Conservation (phyloP, 2,113 vertebrate genomes). For the Dicaeum eximium region DNA sequence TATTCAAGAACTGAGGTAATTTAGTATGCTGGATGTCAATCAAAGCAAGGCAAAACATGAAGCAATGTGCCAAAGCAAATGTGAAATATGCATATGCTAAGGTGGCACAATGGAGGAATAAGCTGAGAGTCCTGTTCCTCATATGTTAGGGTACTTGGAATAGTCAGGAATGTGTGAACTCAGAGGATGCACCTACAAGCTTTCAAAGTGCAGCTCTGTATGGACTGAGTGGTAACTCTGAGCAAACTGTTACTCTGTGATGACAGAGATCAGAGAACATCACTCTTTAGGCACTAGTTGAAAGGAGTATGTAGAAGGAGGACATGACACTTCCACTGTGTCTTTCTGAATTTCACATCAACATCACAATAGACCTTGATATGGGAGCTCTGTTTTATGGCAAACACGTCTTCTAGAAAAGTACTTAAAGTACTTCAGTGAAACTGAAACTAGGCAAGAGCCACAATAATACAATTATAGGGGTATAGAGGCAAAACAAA, state of each 20-base stretch:
- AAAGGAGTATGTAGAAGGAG: background rate
- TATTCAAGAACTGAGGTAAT: constrained; percentile 53
- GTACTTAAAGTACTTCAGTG: background rate
- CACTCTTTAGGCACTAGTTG: background rate
- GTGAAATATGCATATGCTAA: constrained; percentile 34
- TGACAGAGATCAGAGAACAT: background rate
- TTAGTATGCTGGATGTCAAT: constrained; percentile 50
- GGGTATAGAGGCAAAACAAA: background rate
- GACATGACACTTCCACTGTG: rapidly evolving
- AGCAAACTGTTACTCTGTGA: background rate
- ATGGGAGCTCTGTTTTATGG: background rate
- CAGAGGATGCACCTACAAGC: background rate
- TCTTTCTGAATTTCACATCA: background rate
- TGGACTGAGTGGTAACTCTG: background rate
- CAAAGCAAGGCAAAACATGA: constrained; percentile 32
- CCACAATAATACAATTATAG: background rate
- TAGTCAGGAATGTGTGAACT: background rate
- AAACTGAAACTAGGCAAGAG: background rate
- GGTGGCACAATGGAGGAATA: background rate
- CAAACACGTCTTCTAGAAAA: background rate
- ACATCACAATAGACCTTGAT: background rate
- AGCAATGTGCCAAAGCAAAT: background rate
- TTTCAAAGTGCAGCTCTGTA: background rate
- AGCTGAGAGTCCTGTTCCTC: background rate
- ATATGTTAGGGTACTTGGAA: background rate